A percentile compares a stretch with the other conserved stretches of the same genome.
Conservation (phyloP, 2,113 vertebrate species). For the Atlantisia rogersi region DNA sequence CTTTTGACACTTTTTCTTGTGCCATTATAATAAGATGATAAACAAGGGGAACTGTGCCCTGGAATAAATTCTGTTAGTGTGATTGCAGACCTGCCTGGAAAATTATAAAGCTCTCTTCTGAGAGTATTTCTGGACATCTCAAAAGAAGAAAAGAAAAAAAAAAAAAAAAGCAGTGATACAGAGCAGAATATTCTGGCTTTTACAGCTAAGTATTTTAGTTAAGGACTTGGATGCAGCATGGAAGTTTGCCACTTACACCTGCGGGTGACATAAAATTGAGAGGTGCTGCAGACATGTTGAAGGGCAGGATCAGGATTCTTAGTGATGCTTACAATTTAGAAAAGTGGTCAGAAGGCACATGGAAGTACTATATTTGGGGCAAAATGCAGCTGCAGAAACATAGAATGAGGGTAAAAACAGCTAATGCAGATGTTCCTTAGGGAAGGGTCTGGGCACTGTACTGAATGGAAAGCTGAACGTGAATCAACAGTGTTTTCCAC, state of each 20-base stretch:
- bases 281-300: not conserved
- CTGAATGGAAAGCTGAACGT: not conserved
- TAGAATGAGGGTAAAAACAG: not conserved
- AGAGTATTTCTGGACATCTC: not conserved
- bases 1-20: not conserved
- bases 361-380: not conserved
- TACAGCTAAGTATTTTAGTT: not conserved
- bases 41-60: not conserved
- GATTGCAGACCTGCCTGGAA: not conserved
- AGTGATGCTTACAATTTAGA: not conserved
- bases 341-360: not conserved
- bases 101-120: not conserved
- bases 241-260: not conserved
- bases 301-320: not conserved
- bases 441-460: not conserved
- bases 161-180: not conserved
- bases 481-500: not conserved
- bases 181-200: not conserved
- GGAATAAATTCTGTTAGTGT: not conserved
- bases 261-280: not conserved
- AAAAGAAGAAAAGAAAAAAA: not conserved
- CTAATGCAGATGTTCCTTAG: not conserved
- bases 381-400: not conserved
- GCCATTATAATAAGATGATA: not conserved
- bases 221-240: not conserved